Percentiles rank a stretch among this genome's conserved stretches.
phyloP scores from a whole-genome alignment of 2,797 vertebrate species.

The Craterocephalus amniculus region DNA sequence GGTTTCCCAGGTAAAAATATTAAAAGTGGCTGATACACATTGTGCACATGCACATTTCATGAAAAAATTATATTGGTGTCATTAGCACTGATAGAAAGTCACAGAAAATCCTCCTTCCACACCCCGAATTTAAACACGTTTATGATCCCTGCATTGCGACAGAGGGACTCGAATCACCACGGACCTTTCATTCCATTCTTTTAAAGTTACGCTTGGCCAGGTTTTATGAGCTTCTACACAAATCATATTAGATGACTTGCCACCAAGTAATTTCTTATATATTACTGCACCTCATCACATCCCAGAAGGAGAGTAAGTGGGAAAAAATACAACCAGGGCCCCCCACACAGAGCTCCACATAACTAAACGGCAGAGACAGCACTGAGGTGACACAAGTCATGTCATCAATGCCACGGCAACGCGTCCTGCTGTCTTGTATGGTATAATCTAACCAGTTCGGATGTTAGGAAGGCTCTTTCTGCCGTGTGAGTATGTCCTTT shows the following conservation, averaged over 20 bases:
- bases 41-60: conserved; percentile 31
- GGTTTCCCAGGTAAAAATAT: conserved; percentile 32
- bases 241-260: conserved; percentile 79
- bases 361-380: conserved; percentile 65
- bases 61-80: conserved; percentile 50
- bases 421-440: conserved; percentile 62
- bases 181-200: conserved; percentile 70
- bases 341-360: conserved; percentile 27
- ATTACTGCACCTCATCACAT: conserved; percentile 72
- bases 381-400: conserved; percentile 62
- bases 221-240: conserved; percentile 78
- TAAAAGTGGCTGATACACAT: conserved; percentile 31
- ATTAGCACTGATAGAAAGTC: conserved; percentile 61
- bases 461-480: conserved; percentile 59
- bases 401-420: conserved; percentile 71
- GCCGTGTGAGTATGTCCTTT: conserved; percentile 53
- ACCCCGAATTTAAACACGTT: conserved; percentile 55
- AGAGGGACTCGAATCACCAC: conserved; percentile 57
- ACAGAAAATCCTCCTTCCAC: conserved; percentile 55
- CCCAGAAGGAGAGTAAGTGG: conserved; percentile 44
- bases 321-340: conserved; percentile 40
- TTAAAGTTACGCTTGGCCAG: conserved; percentile 75
- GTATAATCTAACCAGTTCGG: conserved; percentile 62
- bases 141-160: conserved; percentile 78
- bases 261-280: conserved; percentile 75